phyloP scores from a whole-genome alignment of 1,140 invertebrate species.

The Uloborus diversus region DNA sequence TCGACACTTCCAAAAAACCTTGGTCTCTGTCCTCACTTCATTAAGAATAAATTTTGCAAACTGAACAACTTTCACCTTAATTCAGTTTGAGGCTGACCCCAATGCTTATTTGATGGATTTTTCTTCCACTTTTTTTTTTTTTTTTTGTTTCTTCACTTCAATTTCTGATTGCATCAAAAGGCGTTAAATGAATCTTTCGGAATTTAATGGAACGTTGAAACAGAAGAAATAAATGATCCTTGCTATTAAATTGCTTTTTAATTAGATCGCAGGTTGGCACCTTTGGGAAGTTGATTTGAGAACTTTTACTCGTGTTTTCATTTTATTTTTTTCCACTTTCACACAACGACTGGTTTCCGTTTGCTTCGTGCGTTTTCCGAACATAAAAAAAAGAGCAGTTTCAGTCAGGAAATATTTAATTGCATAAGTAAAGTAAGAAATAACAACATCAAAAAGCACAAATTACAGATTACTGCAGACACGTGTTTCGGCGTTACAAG shows the following conservation, averaged over 20 bases:
- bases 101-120: constrained; percentile 42
- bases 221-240: constrained; percentile 16
- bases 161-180: constrained; percentile 32
- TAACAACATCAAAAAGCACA: too few relatives aligned
- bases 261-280: constrained; percentile 14
- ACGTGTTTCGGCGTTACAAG: too few relatives aligned
- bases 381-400: too few relatives aligned
- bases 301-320: too few relatives aligned
- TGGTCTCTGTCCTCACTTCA: too few relatives aligned
- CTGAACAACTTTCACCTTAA: constrained; percentile 33
- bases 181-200: constrained; percentile 29
- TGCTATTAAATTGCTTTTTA: constrained; percentile 34
- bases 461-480: too few relatives aligned
- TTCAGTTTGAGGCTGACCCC: constrained; percentile 7
- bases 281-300: constrained; percentile 9
- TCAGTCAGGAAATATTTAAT: too few relatives aligned
- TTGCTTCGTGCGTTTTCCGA: too few relatives aligned
- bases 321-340: too few relatives aligned
- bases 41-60: constrained; percentile 1
- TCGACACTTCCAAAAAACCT: too few relatives aligned
- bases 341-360: too few relatives aligned
- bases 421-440: too few relatives aligned
- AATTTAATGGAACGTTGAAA: constrained; percentile 35
- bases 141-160: constrained; percentile 4
- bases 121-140: constrained; percentile 25